Evolutionary conservation across 2,113 vertebrate genomes (phyloP).

Genomic region (Puntigrus tetrazona): DNA sequence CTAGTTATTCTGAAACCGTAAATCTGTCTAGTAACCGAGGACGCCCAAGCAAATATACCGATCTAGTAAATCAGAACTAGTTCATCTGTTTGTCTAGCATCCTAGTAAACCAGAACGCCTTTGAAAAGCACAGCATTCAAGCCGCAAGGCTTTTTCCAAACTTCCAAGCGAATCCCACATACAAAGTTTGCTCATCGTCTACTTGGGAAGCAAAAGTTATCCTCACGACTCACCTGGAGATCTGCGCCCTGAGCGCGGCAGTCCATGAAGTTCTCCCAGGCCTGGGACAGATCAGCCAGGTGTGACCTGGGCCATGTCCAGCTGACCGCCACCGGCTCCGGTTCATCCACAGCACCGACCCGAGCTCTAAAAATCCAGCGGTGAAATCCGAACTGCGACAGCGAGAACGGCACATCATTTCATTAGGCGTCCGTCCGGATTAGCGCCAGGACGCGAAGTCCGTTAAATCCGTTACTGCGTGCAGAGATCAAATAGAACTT

Average conservation of each 20-base stretch:
- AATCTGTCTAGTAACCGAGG: no score
- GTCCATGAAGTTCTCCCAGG: conserved; percentile 81
- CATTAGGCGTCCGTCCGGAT: background rate
- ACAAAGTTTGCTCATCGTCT: background rate
- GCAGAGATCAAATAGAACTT: background rate
- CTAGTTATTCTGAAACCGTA: background rate
- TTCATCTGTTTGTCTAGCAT: background rate
- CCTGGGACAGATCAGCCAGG: conserved; percentile 69
- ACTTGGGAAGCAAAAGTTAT: background rate
- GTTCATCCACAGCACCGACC: conserved; percentile 25
- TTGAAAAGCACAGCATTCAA: background rate
- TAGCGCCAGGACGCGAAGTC: background rate
- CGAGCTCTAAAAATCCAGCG: conserved; percentile 37
- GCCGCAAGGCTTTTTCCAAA: background rate
- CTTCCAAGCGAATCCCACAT: background rate
- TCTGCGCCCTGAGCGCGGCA: conserved; percentile 75
- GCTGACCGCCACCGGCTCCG: conserved; percentile 45
- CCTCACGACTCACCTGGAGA: conserved; percentile 69
- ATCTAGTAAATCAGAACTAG: background rate
- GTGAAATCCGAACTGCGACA: background rate
- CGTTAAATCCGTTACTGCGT: conserved; percentile 23
- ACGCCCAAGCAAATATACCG: no score
- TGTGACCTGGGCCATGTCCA: conserved; percentile 72
- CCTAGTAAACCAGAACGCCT: background rate
- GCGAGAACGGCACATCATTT: background rate